Conservation (phyloP, 2,113 vertebrate species). For the Alouatta palliata region DNA sequence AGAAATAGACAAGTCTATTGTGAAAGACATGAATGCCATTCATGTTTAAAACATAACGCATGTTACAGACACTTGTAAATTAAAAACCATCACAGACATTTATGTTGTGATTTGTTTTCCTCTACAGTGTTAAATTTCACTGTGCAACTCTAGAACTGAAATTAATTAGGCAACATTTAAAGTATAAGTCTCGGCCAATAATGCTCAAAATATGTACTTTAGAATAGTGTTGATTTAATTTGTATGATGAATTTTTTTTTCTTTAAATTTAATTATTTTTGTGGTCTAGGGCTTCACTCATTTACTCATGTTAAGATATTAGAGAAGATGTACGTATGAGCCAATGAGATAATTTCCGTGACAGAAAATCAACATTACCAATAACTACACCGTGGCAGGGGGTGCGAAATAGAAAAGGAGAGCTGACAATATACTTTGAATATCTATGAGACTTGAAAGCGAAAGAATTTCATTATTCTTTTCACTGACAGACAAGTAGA, state of each 20-base stretch:
- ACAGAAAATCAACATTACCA: background rate
- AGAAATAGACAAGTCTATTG: rapidly evolving
- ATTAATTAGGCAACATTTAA: background rate
- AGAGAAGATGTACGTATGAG: too few relatives aligned
- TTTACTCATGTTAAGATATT: background rate
- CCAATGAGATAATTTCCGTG: rapidly evolving
- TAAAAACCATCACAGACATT: background rate
- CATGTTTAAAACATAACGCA: rapidly evolving
- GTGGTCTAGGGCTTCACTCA: background rate
- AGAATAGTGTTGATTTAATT: background rate
- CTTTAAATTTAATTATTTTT: background rate
- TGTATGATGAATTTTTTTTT: background rate
- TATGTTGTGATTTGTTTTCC: background rate
- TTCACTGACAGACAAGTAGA: background rate
- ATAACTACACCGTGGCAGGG: background rate
- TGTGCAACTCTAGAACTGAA: too few relatives aligned
- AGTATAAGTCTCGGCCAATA: background rate
- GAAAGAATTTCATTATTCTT: background rate
- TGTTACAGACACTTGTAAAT: rapidly evolving
- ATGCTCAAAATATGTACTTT: background rate
- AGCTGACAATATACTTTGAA: background rate
- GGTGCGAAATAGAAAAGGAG: background rate
- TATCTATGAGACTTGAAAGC: background rate
- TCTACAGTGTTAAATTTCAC: background rate
- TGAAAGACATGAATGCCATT: rapidly evolving